These are phyloP conservation scores for Augochlorella aurata DNA, from an alignment of 2,888 invertebrate species.

Conservation along the genomic window DNA sequence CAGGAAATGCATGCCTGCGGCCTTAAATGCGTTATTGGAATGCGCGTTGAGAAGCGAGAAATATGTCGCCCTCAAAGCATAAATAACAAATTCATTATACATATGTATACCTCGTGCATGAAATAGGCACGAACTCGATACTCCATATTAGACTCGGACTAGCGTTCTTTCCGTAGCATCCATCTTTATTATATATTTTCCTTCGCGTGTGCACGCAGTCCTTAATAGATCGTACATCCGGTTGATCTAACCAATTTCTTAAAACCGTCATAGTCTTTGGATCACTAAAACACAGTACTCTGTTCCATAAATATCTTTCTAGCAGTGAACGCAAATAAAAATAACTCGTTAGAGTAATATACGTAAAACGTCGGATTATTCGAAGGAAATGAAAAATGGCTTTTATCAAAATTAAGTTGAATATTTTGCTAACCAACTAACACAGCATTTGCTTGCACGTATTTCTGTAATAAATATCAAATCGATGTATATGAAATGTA, in stretches of 20 bases:
- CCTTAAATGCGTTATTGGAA: constrained; percentile 36
- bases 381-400: too few species aligned
- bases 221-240: neutral
- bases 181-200: neutral
- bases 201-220: neutral
- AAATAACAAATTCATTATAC: constrained; percentile 36
- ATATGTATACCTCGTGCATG: neutral
- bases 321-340: too few species aligned
- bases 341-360: too few species aligned
- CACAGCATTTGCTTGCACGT: too few species aligned
- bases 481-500: too few species aligned
- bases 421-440: too few species aligned
- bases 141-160: neutral
- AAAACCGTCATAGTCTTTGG: too few species aligned
- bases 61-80: constrained; percentile 9
- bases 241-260: neutral
- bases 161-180: neutral
- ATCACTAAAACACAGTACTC: too few species aligned
- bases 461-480: too few species aligned
- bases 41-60: constrained; percentile 21
- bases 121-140: neutral
- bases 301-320: too few species aligned
- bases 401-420: too few species aligned
- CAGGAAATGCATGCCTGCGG: constrained; percentile 53
- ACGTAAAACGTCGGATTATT: too few species aligned